Evolutionary conservation across 2,888 invertebrate species (phyloP), one percentile per base, ranked within the genome.

Genomic region (Octonoba sinensis): DNA sequence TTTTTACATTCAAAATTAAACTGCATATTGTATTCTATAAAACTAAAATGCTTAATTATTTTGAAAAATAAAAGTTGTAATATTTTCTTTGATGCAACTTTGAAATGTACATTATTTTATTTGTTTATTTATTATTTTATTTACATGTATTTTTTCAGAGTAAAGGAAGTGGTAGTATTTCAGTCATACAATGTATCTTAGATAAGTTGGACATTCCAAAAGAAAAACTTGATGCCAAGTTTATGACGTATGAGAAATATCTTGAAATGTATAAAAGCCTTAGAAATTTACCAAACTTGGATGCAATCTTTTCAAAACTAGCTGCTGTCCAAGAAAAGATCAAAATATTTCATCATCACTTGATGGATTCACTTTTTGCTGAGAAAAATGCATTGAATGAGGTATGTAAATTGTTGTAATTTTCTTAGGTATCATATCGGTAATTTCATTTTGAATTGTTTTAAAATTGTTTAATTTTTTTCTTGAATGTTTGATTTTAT

Each of bases 121-220:
- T 60, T 11, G 51, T 20, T 22, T 51, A 47, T 15, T 2, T 24
- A 16, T 56, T 44, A 8, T 69, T 44, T 47, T 8, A 46, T 59
- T 66, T 16, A 1, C 27, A 3, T 24, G 24, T 64, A 60, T 60
- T 36, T 47, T 24, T 44, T 1, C 44, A 79, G 79, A 73, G 51
- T 51, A 72, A 79, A 49, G 73, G 59, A 18, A 22, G 22, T 13
- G 62, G 24, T 15, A 20, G n/a, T 22, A 16, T 69, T 4, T 73
- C 67, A 27, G 56, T 79, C n/a, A 79, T 73, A 47, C 73, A 79
- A 18, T 79, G 73, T 44, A 59, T 79, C 18, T 60, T 79, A 54
- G 69, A 66, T 11, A 27, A 73, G 24, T 46, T 79, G 13, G 79
- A 79, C 44, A 20, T 47, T 11, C 64, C 67, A 15, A 79, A 79